Conservation (phyloP, 2,888 invertebrate species). For the Eucera pruinosa region DNA sequence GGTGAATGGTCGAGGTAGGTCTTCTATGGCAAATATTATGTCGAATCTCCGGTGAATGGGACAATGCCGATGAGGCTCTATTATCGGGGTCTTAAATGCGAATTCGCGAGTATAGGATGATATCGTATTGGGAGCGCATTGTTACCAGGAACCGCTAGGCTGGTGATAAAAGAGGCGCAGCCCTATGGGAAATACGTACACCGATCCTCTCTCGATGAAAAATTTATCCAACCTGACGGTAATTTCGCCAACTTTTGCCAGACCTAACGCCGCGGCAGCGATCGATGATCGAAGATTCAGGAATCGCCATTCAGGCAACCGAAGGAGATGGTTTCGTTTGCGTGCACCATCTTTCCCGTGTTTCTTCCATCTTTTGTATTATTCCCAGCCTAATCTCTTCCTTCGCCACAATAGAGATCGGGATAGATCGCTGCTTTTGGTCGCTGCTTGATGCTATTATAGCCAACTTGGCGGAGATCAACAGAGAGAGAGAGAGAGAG, state of each 20-base stretch:
- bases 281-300: constrained; percentile 21
- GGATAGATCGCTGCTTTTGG: not conserved
- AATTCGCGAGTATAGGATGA: too few relatives aligned
- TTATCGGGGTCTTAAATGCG: constrained; percentile 80
- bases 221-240: constrained; percentile 60
- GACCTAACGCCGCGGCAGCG: constrained; percentile 4
- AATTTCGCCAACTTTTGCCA: constrained; percentile 38
- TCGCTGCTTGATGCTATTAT: not conserved
- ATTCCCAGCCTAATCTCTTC: constrained; percentile 1
- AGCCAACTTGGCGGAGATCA: constrained; percentile 1
- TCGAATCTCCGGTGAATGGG: constrained; percentile 82
- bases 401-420: not conserved
- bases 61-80: constrained; percentile 78
- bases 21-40: constrained; percentile 84
- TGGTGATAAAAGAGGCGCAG: constrained; percentile 66
- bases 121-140: constrained; percentile 79
- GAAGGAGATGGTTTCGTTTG: constrained; percentile 24
- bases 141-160: constrained; percentile 72
- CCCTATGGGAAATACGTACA: constrained; percentile 78
- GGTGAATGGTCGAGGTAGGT: constrained; percentile 73
- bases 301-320: constrained; percentile 9
- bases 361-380: not conserved
- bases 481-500: too few relatives aligned
- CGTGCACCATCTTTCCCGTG: not conserved
- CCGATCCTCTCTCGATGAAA: constrained; percentile 60